Base-by-base conservation (phyloP, 2,113 vertebrate genomes). In the Antechinus flavipes region DNA sequence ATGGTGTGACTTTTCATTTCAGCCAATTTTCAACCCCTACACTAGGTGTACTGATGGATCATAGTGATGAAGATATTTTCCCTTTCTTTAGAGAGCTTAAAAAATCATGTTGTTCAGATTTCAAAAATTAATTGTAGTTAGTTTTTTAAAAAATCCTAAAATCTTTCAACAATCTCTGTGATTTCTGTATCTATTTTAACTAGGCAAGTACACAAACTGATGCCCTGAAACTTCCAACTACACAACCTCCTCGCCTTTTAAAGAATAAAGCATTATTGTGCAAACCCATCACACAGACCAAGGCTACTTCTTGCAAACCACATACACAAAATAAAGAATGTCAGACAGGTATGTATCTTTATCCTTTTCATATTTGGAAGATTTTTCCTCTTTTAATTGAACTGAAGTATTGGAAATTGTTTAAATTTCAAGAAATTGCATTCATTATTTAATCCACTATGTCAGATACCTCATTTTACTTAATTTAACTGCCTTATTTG, bases 261-360 rank as follows among this genome's bases (percentile, higher is more conserved):
- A 99, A 99, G 98, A 99, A 99, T 98, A 99, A 99, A 97, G 99
- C 99, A 4, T 98, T 99, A 58, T 97, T 99, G 58, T 99, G 99
- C 96, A 99, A 99, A 90, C 99, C 99, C 4, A 99, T 99, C 98
- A 99, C 99, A 68, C 99, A 99, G 98, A 99, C 99, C 96, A 99
- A 99, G 98, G 99, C 99, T 89, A 99, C 99, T 27, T 99, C 99
- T 0, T 99, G 99, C 98, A 99, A 99, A 98, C 99, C 99, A 91
- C 99, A 99, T 97, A 99, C 99, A 0, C 99, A 98, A 25, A 98
- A 99, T 91, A 99, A 98, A 56, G 99, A 99, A 96, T 99, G 99
- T 91, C 99, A 99, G 98, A 99, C 99, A 96, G 99, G 99, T 99
- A 98, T 92, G 97, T 97, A 42, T 52, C 52, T 53, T 93, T 42